Evolutionary conservation across 1,140 invertebrate genomes (phyloP), one percentile per base, ranked within the genome.

Genomic region (Anthonomus grandis): DNA sequence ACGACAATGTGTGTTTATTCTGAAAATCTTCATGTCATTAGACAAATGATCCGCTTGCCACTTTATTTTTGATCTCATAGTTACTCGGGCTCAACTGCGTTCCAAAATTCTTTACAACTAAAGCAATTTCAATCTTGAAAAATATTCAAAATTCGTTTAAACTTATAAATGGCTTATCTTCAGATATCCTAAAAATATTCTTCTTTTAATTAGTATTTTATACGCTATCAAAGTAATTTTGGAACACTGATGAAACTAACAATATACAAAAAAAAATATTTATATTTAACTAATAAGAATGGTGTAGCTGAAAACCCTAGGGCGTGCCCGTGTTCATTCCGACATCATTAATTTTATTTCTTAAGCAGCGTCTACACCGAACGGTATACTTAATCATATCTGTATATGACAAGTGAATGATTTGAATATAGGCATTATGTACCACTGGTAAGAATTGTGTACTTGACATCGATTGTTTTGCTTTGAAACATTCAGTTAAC

Each of bases 301-400:
- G n/a, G 22, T 45, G 42, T 45, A 4, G 42, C 22, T 24, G 42
- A 45, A 45, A 45, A 45, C 22, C 24, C 3, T n/a, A 25, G 27
- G 42, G 42, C 42, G 42, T 45, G 22, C 8, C 42, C 12, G 12
- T 45, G 19, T 45, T 23, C 42, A 45, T 45, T 45, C 27, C 18
- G 42, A 45, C 27, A 45, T 45, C 42, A 45, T 45, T 45, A 45
- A 45, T 45, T 45, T 45, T 25, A 21, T 25, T 45, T 45, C 42
- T 45, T 45, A 45, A 45, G 12, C 42, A 45, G 42, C 27, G 42
- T 24, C n/a, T 12, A 45, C 22, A 25, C 18, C n/a, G 12, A 6
- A 19, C 12, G n/a, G 42, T 24, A 23, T 45, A 12, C 6, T 45
- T 45, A 45, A 45, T 45, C 42, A 45, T 45, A n/a, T 45, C 12